Conservation (phyloP, 2,888 invertebrate species). For the Peribatodes rhomboidaria region DNA sequence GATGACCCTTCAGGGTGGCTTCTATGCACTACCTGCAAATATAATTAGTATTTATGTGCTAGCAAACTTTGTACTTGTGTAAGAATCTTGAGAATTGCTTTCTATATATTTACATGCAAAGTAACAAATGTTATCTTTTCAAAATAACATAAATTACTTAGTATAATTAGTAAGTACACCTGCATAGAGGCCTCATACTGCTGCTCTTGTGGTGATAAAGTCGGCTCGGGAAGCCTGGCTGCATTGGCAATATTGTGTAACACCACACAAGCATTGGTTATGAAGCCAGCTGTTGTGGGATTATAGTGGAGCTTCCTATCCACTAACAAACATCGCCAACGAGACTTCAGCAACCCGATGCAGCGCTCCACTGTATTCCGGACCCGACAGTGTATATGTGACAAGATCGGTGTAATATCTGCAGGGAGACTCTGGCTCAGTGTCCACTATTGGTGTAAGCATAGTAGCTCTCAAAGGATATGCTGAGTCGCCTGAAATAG, state of each 20-base stretch:
- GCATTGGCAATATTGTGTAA: not conserved
- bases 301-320: slow-evolving; percentile 5
- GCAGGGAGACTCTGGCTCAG: not conserved
- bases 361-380: not conserved
- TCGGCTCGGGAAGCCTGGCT: not conserved
- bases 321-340: slow-evolving; percentile 1
- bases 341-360: not conserved
- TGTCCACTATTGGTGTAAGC: not conserved
- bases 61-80: too few relatives aligned
- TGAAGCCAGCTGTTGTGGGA: not conserved
- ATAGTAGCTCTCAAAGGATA: not conserved
- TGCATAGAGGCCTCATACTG: not conserved
- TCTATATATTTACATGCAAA: too few relatives aligned
- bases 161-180: not conserved
- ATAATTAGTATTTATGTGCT: too few relatives aligned
- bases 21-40: too few relatives aligned
- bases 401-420: not conserved
- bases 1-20: too few relatives aligned
- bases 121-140: too few relatives aligned
- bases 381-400: too few relatives aligned
- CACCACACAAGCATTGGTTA: slow-evolving; percentile 7
- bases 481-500: not conserved
- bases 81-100: too few relatives aligned
- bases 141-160: too few relatives aligned
- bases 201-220: not conserved